These are phyloP conservation scores for Pipistrellus nathusii DNA, from an alignment of 2,797 vertebrate species.

Conservation along the genomic window DNA sequence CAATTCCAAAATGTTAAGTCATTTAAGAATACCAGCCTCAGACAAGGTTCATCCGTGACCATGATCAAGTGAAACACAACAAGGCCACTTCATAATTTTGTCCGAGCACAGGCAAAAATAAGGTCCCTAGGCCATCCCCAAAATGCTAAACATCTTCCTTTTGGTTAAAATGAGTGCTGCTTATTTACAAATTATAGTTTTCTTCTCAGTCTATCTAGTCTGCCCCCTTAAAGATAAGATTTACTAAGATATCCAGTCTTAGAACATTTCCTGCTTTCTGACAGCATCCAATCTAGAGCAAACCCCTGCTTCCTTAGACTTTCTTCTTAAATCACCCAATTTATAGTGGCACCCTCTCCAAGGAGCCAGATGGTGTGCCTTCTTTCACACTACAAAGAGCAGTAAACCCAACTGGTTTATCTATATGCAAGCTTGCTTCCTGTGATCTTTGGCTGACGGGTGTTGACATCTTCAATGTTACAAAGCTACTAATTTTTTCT, in stretches of 20 bases:
- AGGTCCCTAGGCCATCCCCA: background rate
- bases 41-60: background rate
- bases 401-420: background rate
- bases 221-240: background rate
- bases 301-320: background rate
- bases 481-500: constrained; percentile 22
- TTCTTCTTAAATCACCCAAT: background rate
- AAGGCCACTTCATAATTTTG: background rate
- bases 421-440: background rate
- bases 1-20: background rate
- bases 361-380: background rate
- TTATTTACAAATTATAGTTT: background rate
- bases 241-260: background rate
- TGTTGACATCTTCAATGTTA: background rate
- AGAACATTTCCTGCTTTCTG: constrained; percentile 2
- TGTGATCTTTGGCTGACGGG: background rate
- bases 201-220: background rate
- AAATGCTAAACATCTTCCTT: background rate
- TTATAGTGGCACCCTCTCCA: background rate
- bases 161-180: background rate
- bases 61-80: background rate
- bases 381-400: background rate
- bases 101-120: background rate
- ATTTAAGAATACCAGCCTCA: background rate
- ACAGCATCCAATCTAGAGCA: background rate